phyloP scores from a whole-genome alignment of 2,888 invertebrate species.

The Atrina japonica region DNA sequence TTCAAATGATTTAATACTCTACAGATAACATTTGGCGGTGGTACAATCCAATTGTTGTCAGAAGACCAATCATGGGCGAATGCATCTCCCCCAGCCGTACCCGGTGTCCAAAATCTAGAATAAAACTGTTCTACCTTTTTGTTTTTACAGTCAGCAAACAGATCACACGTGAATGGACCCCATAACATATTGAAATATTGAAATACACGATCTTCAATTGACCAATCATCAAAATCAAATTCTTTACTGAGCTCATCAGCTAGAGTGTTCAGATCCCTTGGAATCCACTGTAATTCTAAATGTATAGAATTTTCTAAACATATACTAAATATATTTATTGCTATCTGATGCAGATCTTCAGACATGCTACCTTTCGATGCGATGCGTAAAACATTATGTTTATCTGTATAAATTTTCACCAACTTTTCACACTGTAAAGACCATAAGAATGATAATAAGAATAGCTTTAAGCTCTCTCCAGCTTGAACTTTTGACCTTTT shows the following conservation, averaged over 20 bases:
- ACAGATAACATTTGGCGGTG: neutral
- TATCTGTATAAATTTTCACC: conserved; percentile 14
- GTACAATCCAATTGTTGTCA: conserved; percentile 23
- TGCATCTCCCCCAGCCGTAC: neutral
- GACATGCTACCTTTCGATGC: conserved; percentile 15
- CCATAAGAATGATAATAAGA: neutral
- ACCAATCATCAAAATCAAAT: conserved; percentile 10
- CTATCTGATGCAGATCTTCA: conserved; percentile 14
- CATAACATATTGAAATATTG: conserved; percentile 4
- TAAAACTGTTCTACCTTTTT: conserved; percentile 23
- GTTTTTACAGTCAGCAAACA: conserved; percentile 27
- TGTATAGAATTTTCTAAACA: neutral
- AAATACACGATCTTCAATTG: neutral
- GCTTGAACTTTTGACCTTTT: neutral
- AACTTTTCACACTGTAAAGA: neutral
- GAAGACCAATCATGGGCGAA: conserved; percentile 8
- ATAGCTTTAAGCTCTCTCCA: conserved; percentile 10
- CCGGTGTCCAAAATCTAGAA: conserved; percentile 10
- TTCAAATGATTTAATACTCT: neutral
- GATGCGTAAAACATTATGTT: conserved; percentile 15
- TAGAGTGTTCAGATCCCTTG: conserved; percentile 3
- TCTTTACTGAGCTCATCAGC: neutral
- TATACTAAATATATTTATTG: conserved; percentile 1
- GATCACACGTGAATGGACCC: conserved; percentile 13
- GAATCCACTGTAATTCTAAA: conserved; percentile 11